These are phyloP conservation scores for Progne subis DNA, from an alignment of 2,113 vertebrate species.

Conservation along the genomic window DNA sequence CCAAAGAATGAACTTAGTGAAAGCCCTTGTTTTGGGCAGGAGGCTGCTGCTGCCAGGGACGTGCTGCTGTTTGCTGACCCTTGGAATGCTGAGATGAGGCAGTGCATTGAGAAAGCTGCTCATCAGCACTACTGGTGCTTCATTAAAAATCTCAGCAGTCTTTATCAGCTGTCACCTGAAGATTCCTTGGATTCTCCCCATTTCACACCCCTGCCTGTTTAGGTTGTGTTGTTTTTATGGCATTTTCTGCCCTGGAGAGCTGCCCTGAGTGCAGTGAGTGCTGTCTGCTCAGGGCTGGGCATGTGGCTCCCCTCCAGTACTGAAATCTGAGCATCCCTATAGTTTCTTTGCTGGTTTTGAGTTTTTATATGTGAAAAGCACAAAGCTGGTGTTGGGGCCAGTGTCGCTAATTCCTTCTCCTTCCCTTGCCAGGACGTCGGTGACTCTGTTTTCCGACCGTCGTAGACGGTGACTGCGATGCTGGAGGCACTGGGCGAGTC, in stretches of 20 bases:
- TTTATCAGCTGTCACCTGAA: neutral
- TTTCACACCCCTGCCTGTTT: neutral
- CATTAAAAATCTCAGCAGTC: neutral
- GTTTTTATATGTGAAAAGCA: neutral
- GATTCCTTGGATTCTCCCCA: neutral
- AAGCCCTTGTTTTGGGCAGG: constrained; percentile 24
- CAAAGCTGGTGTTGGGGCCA: neutral
- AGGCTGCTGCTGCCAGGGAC: neutral
- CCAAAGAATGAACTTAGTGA: neutral
- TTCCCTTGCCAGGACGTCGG: neutral
- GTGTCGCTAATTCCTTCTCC: neutral
- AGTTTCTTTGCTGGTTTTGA: neutral
- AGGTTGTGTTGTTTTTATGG: neutral
- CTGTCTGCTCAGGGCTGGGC: neutral
- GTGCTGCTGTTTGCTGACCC: neutral
- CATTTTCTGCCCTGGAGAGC: neutral
- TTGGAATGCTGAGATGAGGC: neutral
- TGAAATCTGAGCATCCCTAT: neutral
- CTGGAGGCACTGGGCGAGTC: neutral
- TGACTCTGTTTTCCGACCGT: neutral
- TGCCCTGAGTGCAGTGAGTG: neutral
- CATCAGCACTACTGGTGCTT: neutral
- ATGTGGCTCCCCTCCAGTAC: neutral
- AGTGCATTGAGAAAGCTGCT: neutral
- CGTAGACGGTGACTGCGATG: neutral